These are phyloP conservation scores for Pantherophis vulpinus DNA, from an alignment of 2,797 vertebrate genomes.

Conservation along the genomic window DNA sequence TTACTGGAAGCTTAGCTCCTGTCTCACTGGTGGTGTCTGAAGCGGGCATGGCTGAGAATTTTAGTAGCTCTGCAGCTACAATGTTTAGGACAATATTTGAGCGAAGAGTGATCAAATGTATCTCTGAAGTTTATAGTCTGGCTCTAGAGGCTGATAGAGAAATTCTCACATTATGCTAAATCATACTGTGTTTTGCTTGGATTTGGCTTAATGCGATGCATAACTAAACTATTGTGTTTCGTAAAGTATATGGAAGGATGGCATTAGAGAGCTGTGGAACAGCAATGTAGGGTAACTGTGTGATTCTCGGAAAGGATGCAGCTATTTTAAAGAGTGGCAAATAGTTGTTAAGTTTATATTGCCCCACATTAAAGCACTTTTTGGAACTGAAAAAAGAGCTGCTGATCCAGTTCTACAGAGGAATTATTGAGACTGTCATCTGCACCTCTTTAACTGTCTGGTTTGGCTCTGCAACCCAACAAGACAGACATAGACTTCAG, in stretches of 20 bases:
- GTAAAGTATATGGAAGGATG: background rate
- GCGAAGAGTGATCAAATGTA: background rate
- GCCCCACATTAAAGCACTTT: background rate
- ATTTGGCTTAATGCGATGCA: background rate
- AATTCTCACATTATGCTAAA: background rate
- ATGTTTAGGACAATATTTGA: background rate
- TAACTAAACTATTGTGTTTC: background rate
- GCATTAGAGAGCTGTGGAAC: background rate
- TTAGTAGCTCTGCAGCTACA: background rate
- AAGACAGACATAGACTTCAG: too few species aligned
- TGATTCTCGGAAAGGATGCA: background rate
- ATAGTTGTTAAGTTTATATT: background rate
- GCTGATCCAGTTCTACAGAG: too few species aligned
- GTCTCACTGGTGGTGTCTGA: constrained; percentile 1
- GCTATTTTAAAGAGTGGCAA: background rate
- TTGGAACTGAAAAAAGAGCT: background rate
- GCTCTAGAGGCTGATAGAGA: background rate
- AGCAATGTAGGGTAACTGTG: background rate
- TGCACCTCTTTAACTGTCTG: too few species aligned
- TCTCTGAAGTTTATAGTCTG: background rate
- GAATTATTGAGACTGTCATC: too few species aligned
- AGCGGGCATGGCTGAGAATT: constrained; percentile 8
- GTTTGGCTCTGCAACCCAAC: too few species aligned
- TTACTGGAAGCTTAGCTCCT: background rate
- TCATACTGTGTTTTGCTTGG: background rate